These are phyloP conservation scores for Progne subis DNA, from an alignment of 2,113 vertebrate genomes.

Conservation along the genomic window DNA sequence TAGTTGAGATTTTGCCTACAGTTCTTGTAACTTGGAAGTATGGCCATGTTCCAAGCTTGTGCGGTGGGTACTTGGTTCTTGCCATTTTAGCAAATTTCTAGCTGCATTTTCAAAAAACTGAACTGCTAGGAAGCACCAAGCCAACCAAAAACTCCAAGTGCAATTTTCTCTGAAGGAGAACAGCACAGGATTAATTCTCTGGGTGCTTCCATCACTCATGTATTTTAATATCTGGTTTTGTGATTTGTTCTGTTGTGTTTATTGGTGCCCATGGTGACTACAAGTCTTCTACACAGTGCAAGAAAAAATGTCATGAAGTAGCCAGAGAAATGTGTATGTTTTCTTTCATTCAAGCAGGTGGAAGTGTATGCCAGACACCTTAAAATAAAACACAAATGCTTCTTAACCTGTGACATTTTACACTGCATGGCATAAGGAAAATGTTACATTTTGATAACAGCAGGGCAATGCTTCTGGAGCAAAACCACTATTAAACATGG, in stretches of 20 bases:
- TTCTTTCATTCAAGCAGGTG: slow-evolving; percentile 17
- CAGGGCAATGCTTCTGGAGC: background rate
- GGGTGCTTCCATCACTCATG: background rate
- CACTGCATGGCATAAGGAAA: background rate
- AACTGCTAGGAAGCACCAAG: background rate
- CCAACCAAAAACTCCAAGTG: background rate
- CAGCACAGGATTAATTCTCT: background rate
- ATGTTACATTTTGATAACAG: background rate
- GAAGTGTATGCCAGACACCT: background rate
- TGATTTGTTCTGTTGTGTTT: slow-evolving; percentile 46
- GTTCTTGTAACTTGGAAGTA: background rate
- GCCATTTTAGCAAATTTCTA: background rate
- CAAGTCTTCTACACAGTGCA: background rate
- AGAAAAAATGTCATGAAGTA: background rate
- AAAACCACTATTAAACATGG: background rate
- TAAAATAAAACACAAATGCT: background rate
- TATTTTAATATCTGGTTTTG: slow-evolving; percentile 20
- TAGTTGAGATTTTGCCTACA: background rate
- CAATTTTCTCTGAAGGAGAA: background rate
- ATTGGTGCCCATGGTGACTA: slow-evolving; percentile 19
- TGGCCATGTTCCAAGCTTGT: background rate
- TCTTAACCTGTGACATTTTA: background rate
- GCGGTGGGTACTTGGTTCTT: background rate
- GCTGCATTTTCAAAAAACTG: background rate
- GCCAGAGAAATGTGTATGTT: background rate